These are phyloP conservation scores for Sphaerolaimus hirsutus DNA, from an alignment of 2,888 invertebrate species.

Conservation along the genomic window DNA sequence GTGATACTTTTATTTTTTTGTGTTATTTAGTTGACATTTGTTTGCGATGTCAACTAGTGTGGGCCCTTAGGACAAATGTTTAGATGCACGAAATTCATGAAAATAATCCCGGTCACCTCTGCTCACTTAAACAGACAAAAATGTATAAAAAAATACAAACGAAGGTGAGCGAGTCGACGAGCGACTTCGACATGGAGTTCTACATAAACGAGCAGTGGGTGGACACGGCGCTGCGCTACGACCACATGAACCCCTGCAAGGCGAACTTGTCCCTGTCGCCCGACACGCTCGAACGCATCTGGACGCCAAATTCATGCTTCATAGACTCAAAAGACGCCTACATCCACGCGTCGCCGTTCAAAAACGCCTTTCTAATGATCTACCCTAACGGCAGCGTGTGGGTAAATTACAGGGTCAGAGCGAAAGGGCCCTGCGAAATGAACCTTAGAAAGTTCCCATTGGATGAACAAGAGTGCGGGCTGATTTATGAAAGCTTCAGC, in stretches of 20 bases:
- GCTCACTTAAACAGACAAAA: too few species aligned
- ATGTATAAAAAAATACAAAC: too few species aligned
- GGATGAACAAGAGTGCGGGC: slow-evolving; percentile 11
- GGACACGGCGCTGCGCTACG: slow-evolving; percentile 20
- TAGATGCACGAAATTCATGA: too few species aligned
- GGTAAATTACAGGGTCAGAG: slow-evolving; percentile 22
- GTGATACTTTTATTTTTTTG: too few species aligned
- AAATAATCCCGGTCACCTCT: too few species aligned
- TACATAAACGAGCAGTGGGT: slow-evolving; percentile 25
- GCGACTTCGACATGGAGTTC: slow-evolving; percentile 25
- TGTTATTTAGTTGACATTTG: too few species aligned
- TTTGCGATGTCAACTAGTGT: too few species aligned
- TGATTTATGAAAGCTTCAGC: slow-evolving; percentile 23
- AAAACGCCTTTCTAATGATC: slow-evolving; percentile 24
- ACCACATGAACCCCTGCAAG: slow-evolving; percentile 21
- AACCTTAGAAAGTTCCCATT: slow-evolving; percentile 13
- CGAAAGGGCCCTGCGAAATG: slow-evolving; percentile 21
- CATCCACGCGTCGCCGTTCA: slow-evolving; percentile 22
- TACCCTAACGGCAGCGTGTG: slow-evolving; percentile 25
- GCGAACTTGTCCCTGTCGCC: slow-evolving; percentile 21
- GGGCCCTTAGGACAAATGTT: too few species aligned
- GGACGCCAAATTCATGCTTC: slow-evolving; percentile 25
- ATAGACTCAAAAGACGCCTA: slow-evolving; percentile 22
- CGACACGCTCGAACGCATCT: slow-evolving; percentile 18
- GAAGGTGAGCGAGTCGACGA: slow-evolving; percentile 21